These are phyloP conservation scores for Brachyptera risi DNA, from an alignment of 2,888 invertebrate species.

Conservation along the genomic window DNA sequence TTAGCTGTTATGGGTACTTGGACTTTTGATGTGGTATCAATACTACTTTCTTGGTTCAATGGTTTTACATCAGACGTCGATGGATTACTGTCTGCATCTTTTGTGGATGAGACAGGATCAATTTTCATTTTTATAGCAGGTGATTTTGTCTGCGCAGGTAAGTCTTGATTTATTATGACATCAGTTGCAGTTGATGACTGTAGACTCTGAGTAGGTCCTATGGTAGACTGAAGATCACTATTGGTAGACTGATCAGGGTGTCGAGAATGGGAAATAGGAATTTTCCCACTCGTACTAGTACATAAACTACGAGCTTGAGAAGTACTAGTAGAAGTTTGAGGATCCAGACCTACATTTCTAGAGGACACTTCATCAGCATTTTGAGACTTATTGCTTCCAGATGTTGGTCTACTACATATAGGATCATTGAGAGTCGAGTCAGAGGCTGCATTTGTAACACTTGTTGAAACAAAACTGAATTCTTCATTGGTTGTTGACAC, in stretches of 20 bases:
- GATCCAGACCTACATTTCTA: background rate
- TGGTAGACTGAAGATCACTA: background rate
- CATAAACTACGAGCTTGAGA: background rate
- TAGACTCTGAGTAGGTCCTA: constrained; percentile 4
- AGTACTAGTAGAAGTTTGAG: background rate
- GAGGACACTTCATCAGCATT: background rate
- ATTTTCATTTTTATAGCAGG: background rate
- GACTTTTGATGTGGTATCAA: background rate
- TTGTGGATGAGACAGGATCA: constrained; percentile 12
- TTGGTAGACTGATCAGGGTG: background rate
- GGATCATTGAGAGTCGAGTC: background rate
- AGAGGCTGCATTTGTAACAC: background rate
- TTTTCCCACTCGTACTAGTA: constrained; percentile 1
- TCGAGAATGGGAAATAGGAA: background rate
- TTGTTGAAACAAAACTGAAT: background rate
- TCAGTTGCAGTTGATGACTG: background rate
- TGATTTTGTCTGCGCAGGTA: background rate
- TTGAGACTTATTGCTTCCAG: background rate
- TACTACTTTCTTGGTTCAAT: background rate
- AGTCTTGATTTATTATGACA: no score
- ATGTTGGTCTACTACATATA: background rate
- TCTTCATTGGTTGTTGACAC: constrained; percentile 11
- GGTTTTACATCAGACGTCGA: background rate
- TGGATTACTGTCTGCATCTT: background rate
- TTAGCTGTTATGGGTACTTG: background rate